Conservation (phyloP, 2,113 vertebrate species). For the Lepus americanus region DNA sequence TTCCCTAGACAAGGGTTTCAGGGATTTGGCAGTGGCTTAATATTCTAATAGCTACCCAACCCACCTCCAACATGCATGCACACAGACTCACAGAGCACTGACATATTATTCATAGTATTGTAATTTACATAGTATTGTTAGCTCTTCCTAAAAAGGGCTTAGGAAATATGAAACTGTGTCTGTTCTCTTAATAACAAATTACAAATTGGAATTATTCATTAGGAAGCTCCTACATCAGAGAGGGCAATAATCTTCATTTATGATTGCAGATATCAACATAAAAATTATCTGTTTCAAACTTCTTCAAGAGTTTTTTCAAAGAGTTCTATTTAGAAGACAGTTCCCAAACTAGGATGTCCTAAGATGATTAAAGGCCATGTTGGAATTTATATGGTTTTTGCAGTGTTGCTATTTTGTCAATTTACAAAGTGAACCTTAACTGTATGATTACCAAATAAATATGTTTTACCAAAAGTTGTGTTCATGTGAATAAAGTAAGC, state of each 20-base stretch:
- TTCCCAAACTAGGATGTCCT: background rate
- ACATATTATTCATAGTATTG: background rate
- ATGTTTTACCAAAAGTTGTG: background rate
- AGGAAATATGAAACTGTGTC: background rate
- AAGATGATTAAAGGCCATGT: background rate
- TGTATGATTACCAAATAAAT: background rate
- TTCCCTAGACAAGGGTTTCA: background rate
- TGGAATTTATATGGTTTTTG: background rate
- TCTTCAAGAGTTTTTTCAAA: conserved; percentile 14
- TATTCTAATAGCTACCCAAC: background rate
- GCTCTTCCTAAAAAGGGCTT: background rate
- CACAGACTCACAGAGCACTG: background rate
- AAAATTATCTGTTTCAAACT: conserved; percentile 19
- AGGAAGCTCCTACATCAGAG: background rate
- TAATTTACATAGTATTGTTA: background rate
- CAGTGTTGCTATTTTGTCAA: background rate
- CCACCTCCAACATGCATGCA: background rate
- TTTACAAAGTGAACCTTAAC: conserved; percentile 35
- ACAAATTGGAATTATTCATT: conserved; percentile 2
- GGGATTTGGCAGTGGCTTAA: background rate
- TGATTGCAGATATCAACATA: background rate
- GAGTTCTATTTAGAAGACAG: background rate
- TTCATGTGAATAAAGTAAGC: background rate
- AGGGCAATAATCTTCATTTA: background rate
- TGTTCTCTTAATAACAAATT: background rate